Percentiles rank a stretch among this genome's conserved stretches.
These are phyloP conservation scores for Varanus komodoensis DNA, from an alignment of 2,113 vertebrate species.

Conservation along the genomic window DNA sequence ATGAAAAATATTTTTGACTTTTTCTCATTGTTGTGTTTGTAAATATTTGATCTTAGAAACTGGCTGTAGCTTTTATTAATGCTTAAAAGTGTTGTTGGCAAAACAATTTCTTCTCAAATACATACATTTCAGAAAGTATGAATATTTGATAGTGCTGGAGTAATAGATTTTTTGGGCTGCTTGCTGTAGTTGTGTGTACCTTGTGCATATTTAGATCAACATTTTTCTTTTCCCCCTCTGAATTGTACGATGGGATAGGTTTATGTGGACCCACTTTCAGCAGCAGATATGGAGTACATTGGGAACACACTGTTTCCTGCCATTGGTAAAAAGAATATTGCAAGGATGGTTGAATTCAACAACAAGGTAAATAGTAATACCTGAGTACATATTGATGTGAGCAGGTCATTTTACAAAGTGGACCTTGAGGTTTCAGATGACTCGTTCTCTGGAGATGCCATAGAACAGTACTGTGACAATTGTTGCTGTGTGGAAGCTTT, in stretches of 20 bases:
- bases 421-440: background rate
- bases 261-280: conserved; percentile 92
- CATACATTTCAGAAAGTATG: background rate
- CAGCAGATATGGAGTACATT: conserved; percentile 94
- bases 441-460: too few relatives aligned
- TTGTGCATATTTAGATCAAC: background rate
- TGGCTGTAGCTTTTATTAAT: background rate
- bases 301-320: conserved; percentile 87
- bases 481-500: background rate
- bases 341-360: conserved; percentile 96
- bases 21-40: background rate
- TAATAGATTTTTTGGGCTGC: background rate
- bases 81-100: background rate
- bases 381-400: background rate
- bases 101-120: background rate
- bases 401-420: background rate
- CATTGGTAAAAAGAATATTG: conserved; percentile 85
- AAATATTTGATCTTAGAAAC: background rate
- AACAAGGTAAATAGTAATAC: conserved; percentile 82
- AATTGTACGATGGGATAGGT: conserved; percentile 80
- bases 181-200: background rate
- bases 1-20: background rate
- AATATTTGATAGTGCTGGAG: background rate
- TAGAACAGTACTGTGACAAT: background rate
- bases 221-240: background rate